A percentile compares a stretch with the other conserved stretches of the same genome.
phyloP scores from a whole-genome alignment of 2,797 vertebrate genomes.

The Phrynocephalus forsythii region DNA sequence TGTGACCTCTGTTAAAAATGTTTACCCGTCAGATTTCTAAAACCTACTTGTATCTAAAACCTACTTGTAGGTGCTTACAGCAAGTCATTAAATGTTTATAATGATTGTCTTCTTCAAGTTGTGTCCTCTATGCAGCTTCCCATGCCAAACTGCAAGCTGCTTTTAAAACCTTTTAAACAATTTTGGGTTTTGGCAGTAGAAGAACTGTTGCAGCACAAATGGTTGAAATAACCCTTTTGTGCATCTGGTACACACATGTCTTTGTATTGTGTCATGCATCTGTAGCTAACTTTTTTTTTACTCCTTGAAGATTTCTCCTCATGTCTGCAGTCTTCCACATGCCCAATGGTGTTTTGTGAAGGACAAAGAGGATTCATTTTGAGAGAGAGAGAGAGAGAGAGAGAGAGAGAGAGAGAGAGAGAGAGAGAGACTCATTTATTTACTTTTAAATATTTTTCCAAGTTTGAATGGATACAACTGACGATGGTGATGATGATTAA shows the following conservation, averaged over 20 bases:
- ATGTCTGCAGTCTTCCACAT: neutral
- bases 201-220: conserved; percentile 18
- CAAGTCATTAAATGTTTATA: neutral
- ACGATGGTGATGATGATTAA: neutral
- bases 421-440: neutral
- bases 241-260: conserved; percentile 40
- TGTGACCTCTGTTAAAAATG: neutral
- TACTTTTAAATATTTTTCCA: neutral
- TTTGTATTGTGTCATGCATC: conserved; percentile 11
- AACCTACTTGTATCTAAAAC: neutral
- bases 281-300: conserved; percentile 9
- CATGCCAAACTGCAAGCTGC: conserved; percentile 11
- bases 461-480: neutral
- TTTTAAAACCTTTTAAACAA: conserved; percentile 28
- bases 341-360: neutral
- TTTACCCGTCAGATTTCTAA: neutral
- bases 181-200: neutral
- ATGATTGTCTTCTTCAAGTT: neutral
- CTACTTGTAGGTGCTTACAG: neutral
- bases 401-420: too few species aligned
- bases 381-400: too few species aligned
- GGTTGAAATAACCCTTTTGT: neutral
- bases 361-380: neutral
- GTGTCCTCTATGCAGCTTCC: neutral
- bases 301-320: neutral